Percentiles rank a stretch among this genome's conserved stretches.
phyloP scores from a whole-genome alignment of 1,140 invertebrate genomes.

The Drosophila mojavensis region DNA sequence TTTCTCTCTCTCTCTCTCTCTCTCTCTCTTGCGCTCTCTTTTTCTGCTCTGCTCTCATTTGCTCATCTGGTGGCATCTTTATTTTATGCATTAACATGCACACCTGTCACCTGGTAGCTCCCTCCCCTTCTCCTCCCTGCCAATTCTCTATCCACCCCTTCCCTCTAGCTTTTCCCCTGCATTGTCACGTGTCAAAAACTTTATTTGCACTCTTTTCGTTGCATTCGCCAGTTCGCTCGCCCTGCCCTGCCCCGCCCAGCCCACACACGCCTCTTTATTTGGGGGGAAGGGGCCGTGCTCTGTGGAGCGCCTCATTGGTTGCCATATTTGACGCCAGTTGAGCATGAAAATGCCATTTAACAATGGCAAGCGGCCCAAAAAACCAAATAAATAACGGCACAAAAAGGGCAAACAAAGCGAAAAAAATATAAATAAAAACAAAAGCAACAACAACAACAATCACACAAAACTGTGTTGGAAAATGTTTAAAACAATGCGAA shows the following conservation, averaged over 20 bases:
- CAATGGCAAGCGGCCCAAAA: constrained; percentile 49
- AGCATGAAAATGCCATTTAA: constrained; percentile 82
- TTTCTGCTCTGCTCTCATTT: neutral
- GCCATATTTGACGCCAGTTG: constrained; percentile 80
- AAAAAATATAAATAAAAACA: constrained; percentile 18
- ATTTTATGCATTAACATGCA: constrained; percentile 35
- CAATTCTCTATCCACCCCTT: neutral
- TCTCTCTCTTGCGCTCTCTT: neutral
- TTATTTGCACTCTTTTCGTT: constrained; percentile 43
- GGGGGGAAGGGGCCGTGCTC: constrained; percentile 6
- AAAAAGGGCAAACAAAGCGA: constrained; percentile 28
- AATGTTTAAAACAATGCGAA: constrained; percentile 71
- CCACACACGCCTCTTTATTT: neutral
- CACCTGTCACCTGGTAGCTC: constrained; percentile 31
- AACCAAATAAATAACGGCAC: constrained; percentile 73
- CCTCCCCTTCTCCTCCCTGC: neutral
- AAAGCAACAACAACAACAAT: constrained; percentile 11
- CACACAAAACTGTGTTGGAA: constrained; percentile 62
- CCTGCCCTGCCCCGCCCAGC: neutral
- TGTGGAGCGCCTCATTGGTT: constrained; percentile 51
- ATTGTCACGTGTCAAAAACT: constrained; percentile 68
- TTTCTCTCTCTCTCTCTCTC: neutral
- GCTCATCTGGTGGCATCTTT: constrained; percentile 33
- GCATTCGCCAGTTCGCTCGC: neutral
- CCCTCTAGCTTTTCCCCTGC: neutral